phyloP scores from a whole-genome alignment of 2,888 invertebrate genomes.

The Pecten maximus region DNA sequence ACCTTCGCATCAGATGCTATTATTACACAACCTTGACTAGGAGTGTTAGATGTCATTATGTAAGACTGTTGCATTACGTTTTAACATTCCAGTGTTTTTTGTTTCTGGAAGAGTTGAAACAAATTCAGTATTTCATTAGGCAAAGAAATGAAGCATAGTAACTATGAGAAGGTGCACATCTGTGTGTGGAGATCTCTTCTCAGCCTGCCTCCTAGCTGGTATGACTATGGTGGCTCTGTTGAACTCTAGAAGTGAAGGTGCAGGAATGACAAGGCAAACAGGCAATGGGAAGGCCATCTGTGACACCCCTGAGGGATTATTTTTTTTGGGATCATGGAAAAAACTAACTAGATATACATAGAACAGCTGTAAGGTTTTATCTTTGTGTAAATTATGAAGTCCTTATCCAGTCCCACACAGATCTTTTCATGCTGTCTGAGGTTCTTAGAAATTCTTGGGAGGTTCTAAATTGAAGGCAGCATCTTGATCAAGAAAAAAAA shows the following conservation, averaged over 20 bases:
- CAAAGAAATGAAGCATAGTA: background rate
- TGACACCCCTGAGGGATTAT: background rate
- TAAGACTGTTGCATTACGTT: background rate
- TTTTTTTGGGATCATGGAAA: background rate
- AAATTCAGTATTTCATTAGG: conserved; percentile 15
- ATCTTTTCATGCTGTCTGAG: background rate
- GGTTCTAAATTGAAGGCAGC: background rate
- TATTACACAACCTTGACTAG: background rate
- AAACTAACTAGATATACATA: background rate
- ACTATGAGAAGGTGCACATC: background rate
- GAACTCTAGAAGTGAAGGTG: background rate
- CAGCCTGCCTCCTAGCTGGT: background rate
- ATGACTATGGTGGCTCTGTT: background rate
- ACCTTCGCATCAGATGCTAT: background rate
- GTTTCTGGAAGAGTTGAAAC: conserved; percentile 24
- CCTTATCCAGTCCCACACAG: background rate
- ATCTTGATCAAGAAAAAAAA: background rate
- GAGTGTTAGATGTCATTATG: background rate
- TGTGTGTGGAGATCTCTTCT: background rate
- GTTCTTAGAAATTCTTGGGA: background rate
- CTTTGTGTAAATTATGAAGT: background rate
- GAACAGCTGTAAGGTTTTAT: background rate
- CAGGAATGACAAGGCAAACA: background rate
- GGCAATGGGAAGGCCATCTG: background rate
- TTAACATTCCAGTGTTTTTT: background rate